Conservation (phyloP, 2,888 invertebrate genomes). For the Pseudolycoriella hygida region DNA sequence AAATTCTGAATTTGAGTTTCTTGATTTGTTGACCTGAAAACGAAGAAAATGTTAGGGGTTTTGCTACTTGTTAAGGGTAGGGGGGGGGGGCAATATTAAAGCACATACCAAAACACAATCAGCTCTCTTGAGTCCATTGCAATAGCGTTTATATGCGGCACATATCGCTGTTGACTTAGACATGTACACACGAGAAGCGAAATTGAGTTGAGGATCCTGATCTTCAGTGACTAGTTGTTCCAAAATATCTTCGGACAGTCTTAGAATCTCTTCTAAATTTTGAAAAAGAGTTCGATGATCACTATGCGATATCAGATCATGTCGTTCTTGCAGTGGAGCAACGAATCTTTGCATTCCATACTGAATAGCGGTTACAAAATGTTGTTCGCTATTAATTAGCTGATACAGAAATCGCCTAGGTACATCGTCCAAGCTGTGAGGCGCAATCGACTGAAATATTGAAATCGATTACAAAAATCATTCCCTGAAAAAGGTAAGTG, state of each 20-base stretch:
- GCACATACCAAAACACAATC: slow-evolving; percentile 57
- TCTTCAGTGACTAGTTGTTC: slow-evolving; percentile 59
- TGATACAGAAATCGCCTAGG: slow-evolving; percentile 57
- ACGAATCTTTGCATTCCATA: slow-evolving; percentile 65
- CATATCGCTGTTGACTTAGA: slow-evolving; percentile 56
- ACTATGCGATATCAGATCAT: slow-evolving; percentile 53
- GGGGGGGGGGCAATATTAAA: too few species aligned
- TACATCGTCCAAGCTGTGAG: slow-evolving; percentile 30
- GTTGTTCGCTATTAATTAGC: slow-evolving; percentile 57
- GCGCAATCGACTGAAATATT: slow-evolving; percentile 25
- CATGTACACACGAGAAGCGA: slow-evolving; percentile 51
- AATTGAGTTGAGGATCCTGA: slow-evolving; percentile 48
- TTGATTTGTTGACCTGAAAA: slow-evolving; percentile 44
- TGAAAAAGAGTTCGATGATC: slow-evolving; percentile 70
- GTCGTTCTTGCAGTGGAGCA: slow-evolving; percentile 52
- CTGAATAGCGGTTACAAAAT: slow-evolving; percentile 58
- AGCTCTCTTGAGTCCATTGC: slow-evolving; percentile 66
- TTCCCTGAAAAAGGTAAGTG: too few species aligned
- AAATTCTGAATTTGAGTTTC: slow-evolving; percentile 60
- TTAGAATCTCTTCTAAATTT: slow-evolving; percentile 60
- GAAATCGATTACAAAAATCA: too few species aligned
- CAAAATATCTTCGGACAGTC: slow-evolving; percentile 64
- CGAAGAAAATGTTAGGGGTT: slow-evolving; percentile 3
- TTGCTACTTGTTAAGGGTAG: neutral
- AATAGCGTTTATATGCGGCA: slow-evolving; percentile 64